Evolutionary conservation across 2,113 vertebrate genomes (phyloP).

Genomic region (Catharus fuscescens): DNA sequence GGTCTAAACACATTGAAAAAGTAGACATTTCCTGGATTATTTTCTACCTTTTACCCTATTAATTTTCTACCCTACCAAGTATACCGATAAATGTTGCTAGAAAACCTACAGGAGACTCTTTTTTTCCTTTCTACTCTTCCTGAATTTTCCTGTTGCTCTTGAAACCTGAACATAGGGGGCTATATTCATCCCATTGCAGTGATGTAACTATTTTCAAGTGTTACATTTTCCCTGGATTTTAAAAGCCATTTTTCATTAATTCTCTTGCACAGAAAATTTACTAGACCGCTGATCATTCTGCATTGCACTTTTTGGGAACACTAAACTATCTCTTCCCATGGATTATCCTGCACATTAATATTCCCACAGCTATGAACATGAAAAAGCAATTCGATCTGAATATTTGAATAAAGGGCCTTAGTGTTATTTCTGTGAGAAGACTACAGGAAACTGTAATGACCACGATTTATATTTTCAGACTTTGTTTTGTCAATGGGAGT

Average conservation of each 20-base stretch:
- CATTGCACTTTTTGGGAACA: background rate
- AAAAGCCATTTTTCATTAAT: background rate
- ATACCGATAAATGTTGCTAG: accelerated
- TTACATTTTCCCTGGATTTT: background rate
- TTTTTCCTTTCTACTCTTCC: background rate
- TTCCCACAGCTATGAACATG: background rate
- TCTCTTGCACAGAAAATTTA: background rate
- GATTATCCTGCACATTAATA: background rate
- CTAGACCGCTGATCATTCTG: background rate
- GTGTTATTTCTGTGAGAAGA: slow-evolving; percentile 1
- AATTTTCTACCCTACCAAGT: background rate
- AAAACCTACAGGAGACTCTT: background rate
- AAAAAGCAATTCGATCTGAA: background rate
- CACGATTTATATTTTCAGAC: background rate
- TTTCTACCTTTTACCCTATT: background rate
- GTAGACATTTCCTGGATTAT: background rate
- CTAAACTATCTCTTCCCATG: background rate
- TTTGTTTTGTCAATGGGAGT: background rate
- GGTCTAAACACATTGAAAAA: background rate
- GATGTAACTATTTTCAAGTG: background rate
- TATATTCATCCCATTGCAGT: background rate
- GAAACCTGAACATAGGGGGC: background rate
- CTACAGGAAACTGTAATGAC: slow-evolving; percentile 23
- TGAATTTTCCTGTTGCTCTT: background rate
- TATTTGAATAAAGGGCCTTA: background rate